These are phyloP conservation scores for Scelioninae gen. 2 DNA, from an alignment of 2,888 invertebrate genomes.

Conservation along the genomic window DNA sequence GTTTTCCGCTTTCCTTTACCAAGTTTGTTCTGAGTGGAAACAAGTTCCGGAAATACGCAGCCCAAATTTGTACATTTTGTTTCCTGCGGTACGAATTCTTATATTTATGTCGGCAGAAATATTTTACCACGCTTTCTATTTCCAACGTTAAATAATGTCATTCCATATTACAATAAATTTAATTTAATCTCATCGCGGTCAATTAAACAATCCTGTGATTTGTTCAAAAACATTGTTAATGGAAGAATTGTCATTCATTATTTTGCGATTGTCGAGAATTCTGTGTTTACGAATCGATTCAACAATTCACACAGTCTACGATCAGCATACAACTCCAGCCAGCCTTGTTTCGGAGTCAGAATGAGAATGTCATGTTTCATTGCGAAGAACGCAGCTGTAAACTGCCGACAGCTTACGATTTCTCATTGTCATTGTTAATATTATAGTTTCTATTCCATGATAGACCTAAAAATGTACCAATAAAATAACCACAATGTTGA, in stretches of 20 bases:
- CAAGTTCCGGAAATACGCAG: slow-evolving; percentile 2
- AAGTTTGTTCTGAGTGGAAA: slow-evolving; percentile 1
- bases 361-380: slow-evolving; percentile 45
- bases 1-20: background rate
- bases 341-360: slow-evolving; percentile 36
- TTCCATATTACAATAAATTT: too few relatives aligned
- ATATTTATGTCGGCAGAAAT: background rate
- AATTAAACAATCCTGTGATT: background rate
- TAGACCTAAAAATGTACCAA: slow-evolving; percentile 16
- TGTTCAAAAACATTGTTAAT: background rate
- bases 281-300: slow-evolving; percentile 29
- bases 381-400: slow-evolving; percentile 47
- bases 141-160: background rate
- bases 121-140: background rate
- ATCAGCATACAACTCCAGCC: slow-evolving; percentile 39
- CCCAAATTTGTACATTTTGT: slow-evolving; percentile 15
- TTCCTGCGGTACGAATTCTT: slow-evolving; percentile 15
- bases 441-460: slow-evolving; percentile 3
- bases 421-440: slow-evolving; percentile 43
- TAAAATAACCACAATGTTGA: background rate
- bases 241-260: slow-evolving; percentile 8
- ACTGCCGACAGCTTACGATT: slow-evolving; percentile 41
- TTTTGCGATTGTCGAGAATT: slow-evolving; percentile 13
- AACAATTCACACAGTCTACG: slow-evolving; percentile 18
- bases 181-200: too few relatives aligned